Evolutionary conservation across 1,140 invertebrate species (phyloP), one percentile per base, ranked within the genome.

Genomic region (Ylistrum balloti): DNA sequence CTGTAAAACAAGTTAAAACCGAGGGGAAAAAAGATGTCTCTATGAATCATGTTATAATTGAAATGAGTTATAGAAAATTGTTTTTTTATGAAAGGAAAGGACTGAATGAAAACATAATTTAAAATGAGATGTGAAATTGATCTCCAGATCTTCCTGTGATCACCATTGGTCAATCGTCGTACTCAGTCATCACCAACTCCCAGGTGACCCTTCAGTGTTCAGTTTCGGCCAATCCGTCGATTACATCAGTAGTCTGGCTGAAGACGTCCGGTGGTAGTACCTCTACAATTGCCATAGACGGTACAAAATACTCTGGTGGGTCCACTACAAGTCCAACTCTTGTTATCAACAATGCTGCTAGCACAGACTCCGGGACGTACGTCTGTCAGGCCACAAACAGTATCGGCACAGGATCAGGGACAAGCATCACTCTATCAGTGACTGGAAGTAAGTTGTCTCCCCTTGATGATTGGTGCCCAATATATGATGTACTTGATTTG

Each of bases 211-310:
- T 91, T 9, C 34, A n/a, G 22, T 91, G 90, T 74, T 87, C 90
- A 0, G 86, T 91, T 3, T 89, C 88, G 13, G 88, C 85, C n/a
- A 74, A 33, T 56, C 90, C 90, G 3, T 33, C 85, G n/a, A 86
- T 48, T 10, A 86, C 85, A 41, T 91, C 90, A 5, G 86, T 91
- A 0, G 34, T 86, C 0, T 91, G 90, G 90, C 86, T 48, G 85
- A 89, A 85, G 33, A 85, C 41, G 9, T 22, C 56, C 5, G 86
- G 86, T 34, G 90, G 90, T 17, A 86, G 28, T 28, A 91, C 88
- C 17, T 87, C 88, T 9, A 88, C 88, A 13, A 22, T 91, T 10
- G 33, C 89, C 32, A 89, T 91, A 5, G 35, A 32, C 45, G 88
- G 33, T 28, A 5, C 33, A 28, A 89, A 89, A 85, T 89, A 89